phyloP scores from a whole-genome alignment of 1,140 invertebrate genomes.

The Solenopsis invicta region DNA sequence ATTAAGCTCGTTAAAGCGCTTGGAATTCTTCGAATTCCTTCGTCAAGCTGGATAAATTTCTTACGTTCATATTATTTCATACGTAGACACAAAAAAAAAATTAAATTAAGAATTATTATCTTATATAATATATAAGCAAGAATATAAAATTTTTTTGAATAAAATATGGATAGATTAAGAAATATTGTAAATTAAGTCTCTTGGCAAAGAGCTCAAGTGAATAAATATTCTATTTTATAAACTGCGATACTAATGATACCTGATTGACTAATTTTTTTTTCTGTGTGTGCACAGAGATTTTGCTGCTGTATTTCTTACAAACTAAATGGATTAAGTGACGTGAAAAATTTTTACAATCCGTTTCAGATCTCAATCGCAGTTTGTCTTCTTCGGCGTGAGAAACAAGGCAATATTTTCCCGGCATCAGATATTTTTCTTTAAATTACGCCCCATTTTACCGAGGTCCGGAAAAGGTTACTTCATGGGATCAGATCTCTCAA shows the following conservation, averaged over 20 bases:
- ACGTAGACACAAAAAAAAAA: neutral
- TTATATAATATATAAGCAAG: too few species aligned
- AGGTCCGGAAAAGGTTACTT: neutral
- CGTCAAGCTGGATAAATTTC: neutral
- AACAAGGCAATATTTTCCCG: slow-evolving; percentile 13
- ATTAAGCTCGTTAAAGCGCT: slow-evolving; percentile 29
- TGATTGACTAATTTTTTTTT: too few species aligned
- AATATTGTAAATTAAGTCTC: too few species aligned
- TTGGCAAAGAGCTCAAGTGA: too few species aligned
- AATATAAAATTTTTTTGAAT: too few species aligned
- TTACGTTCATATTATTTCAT: neutral
- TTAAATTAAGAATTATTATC: too few species aligned
- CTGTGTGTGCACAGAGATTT: too few species aligned
- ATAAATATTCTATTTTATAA: too few species aligned
- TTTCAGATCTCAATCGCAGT: slow-evolving; percentile 21
- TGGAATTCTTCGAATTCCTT: slow-evolving; percentile 1
- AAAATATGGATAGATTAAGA: too few species aligned
- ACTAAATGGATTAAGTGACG: neutral
- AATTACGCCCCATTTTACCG: neutral
- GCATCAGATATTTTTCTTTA: slow-evolving; percentile 25
- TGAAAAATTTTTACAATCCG: slow-evolving; percentile 30
- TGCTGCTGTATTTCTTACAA: neutral
- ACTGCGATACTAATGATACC: too few species aligned
- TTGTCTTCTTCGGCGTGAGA: slow-evolving; percentile 38
- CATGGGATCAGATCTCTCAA: slow-evolving; percentile 23